These are phyloP conservation scores for Hydrozoanthus tunicans DNA, from an alignment of 64 coral and sea anemone species.

Conservation along the genomic window DNA sequence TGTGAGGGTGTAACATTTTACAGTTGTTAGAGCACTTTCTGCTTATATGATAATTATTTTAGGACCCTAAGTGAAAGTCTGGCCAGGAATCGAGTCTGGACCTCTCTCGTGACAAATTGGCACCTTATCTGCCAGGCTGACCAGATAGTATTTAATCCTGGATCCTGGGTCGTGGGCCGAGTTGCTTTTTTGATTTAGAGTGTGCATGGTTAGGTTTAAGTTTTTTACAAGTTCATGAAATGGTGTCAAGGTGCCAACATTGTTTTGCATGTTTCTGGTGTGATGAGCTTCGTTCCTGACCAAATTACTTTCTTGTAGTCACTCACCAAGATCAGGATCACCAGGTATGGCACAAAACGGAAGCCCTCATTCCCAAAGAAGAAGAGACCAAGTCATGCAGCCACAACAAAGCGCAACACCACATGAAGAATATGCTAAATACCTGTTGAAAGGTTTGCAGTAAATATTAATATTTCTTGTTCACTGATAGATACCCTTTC, in stretches of 20 bases:
- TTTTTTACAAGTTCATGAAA: too few species aligned
- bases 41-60: too few species aligned
- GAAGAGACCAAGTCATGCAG: constrained; percentile 24
- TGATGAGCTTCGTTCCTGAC: background rate
- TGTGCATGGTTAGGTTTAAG: too few species aligned
- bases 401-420: background rate
- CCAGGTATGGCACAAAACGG: constrained; percentile 37
- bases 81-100: too few species aligned
- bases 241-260: background rate
- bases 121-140: too few species aligned
- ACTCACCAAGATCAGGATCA: constrained; percentile 10
- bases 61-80: too few species aligned
- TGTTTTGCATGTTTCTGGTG: background rate
- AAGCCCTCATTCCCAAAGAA: constrained; percentile 41
- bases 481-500: background rate
- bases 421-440: constrained; percentile 48
- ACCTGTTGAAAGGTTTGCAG: constrained; percentile 19
- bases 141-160: too few species aligned
- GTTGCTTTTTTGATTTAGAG: too few species aligned
- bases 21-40: too few species aligned
- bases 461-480: background rate
- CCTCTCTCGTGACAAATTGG: too few species aligned
- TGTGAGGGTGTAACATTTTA: too few species aligned
- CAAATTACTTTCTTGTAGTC: background rate
- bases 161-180: too few species aligned